Conservation (phyloP, 2,113 vertebrate genomes). For the Larimichthys crocea region DNA sequence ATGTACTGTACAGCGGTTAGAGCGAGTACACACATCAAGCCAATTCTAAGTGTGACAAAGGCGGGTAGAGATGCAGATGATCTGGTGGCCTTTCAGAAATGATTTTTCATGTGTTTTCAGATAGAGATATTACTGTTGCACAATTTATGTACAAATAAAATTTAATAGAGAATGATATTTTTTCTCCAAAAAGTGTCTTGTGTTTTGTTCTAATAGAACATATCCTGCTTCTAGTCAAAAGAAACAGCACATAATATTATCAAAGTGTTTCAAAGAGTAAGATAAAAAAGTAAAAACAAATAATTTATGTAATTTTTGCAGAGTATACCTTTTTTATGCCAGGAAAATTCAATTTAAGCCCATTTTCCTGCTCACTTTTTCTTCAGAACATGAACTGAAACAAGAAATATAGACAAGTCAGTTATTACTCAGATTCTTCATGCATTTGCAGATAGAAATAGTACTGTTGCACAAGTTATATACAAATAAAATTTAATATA, state of each 20-base stretch:
- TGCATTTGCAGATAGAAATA: constrained; percentile 72
- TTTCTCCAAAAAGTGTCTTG: constrained; percentile 20
- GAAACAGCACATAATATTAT: too few relatives aligned
- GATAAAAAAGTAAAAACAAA: too few relatives aligned
- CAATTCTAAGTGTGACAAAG: constrained; percentile 49
- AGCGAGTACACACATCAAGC: constrained; percentile 50
- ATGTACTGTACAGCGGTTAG: constrained; percentile 63
- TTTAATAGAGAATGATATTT: constrained; percentile 77
- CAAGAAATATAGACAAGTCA: too few relatives aligned
- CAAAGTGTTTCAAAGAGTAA: too few relatives aligned
- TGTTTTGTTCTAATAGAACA: too few relatives aligned
- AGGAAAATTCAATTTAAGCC: too few relatives aligned
- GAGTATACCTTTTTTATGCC: too few relatives aligned
- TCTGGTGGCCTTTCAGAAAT: constrained; percentile 72
- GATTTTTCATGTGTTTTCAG: constrained; percentile 71
- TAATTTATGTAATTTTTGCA: too few relatives aligned
- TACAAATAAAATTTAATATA: constrained; percentile 84
- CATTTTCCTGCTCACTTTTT: too few relatives aligned
- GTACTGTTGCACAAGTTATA: constrained; percentile 82
- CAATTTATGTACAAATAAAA: constrained; percentile 84
- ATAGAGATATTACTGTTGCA: constrained; percentile 71
- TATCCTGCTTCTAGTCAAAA: too few relatives aligned
- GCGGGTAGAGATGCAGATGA: constrained; percentile 38
- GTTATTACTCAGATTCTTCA: neutral
- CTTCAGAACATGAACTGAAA: too few relatives aligned